phyloP scores from a whole-genome alignment of 2,113 vertebrate species.

The Raja brachyura region DNA sequence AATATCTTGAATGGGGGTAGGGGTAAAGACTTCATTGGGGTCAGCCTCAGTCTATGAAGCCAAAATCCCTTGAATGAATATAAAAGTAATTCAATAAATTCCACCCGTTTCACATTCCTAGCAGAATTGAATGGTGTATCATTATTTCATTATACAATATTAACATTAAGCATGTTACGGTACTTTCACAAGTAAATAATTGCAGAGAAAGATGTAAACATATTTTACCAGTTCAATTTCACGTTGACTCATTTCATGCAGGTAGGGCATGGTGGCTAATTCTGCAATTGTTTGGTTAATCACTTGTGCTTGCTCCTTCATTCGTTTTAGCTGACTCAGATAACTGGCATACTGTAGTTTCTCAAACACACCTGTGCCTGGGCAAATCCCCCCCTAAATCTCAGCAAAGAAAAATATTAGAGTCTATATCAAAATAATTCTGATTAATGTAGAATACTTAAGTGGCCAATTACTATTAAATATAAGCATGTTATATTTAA shows the following conservation, averaged over 20 bases:
- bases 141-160: not conserved
- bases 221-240: slow-evolving; percentile 51
- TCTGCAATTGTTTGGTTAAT: slow-evolving; percentile 65
- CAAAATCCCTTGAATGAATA: too few species aligned
- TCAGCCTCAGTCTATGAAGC: too few species aligned
- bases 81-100: not conserved
- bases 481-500: not conserved
- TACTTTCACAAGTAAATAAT: not conserved
- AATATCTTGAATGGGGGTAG: too few species aligned
- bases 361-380: slow-evolving; percentile 56
- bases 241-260: slow-evolving; percentile 55
- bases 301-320: slow-evolving; percentile 54
- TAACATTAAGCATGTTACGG: not conserved
- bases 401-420: slow-evolving; percentile 30
- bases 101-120: not conserved
- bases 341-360: slow-evolving; percentile 59
- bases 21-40: too few species aligned
- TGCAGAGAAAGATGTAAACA: not conserved
- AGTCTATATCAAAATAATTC: slow-evolving; percentile 41
- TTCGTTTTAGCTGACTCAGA: slow-evolving; percentile 52
- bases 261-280: slow-evolving; percentile 61
- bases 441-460: slow-evolving; percentile 38
- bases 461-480: not conserved
- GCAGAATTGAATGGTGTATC: not conserved
- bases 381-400: slow-evolving; percentile 47